These are phyloP conservation scores for Ostrea edulis DNA, from an alignment of 1,140 invertebrate species.

Conservation along the genomic window DNA sequence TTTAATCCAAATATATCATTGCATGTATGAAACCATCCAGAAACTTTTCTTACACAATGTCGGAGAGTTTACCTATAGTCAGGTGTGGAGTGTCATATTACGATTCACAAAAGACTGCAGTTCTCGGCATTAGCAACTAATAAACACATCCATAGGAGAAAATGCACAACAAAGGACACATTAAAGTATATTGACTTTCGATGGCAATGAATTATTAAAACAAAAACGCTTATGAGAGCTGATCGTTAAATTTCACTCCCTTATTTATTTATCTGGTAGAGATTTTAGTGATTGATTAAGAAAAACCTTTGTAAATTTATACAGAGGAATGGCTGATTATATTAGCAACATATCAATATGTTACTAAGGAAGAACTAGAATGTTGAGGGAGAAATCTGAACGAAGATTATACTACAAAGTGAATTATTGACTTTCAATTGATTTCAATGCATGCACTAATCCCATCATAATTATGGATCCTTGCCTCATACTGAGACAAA, in stretches of 20 bases:
- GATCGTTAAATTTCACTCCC: too few relatives aligned
- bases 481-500: neutral
- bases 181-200: too few relatives aligned
- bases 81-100: constrained; percentile 1
- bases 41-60: neutral
- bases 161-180: neutral
- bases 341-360: too few relatives aligned
- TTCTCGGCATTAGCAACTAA: constrained; percentile 16
- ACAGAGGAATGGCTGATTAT: too few relatives aligned
- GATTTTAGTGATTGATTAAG: too few relatives aligned
- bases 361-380: too few relatives aligned
- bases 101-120: neutral
- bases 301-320: too few relatives aligned
- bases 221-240: too few relatives aligned
- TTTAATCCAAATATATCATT: constrained; percentile 22
- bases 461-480: neutral
- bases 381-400: too few relatives aligned
- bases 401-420: neutral
- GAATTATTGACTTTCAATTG: constrained; percentile 2
- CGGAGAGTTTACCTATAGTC: neutral
- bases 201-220: too few relatives aligned
- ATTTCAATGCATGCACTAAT: neutral
- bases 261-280: too few relatives aligned
- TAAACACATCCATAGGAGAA: neutral
- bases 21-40: neutral